A percentile compares a stretch with the other conserved stretches of the same genome.
These are phyloP conservation scores for Bubo bubo DNA, from an alignment of 2,113 vertebrate species.

Conservation along the genomic window DNA sequence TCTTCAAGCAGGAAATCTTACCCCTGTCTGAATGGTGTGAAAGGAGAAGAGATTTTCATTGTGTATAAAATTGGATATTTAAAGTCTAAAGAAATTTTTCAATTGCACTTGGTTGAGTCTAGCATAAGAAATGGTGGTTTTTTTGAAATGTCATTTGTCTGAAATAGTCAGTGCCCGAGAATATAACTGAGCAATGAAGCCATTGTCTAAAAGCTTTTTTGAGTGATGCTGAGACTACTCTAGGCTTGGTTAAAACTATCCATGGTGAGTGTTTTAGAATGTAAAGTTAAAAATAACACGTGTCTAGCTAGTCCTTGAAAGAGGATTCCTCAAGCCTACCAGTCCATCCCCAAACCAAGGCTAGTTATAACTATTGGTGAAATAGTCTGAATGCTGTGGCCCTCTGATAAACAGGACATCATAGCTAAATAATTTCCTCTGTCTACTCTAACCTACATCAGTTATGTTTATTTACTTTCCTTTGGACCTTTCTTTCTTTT, in stretches of 20 bases:
- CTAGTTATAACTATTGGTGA: neutral
- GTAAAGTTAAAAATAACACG: neutral
- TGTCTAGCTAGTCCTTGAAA: neutral
- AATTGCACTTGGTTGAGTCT: neutral
- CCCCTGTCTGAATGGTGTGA: neutral
- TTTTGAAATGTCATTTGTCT: neutral
- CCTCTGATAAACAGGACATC: neutral
- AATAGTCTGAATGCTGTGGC: neutral
- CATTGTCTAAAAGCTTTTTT: neutral
- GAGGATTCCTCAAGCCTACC: neutral
- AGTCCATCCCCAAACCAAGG: neutral
- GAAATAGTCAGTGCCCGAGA: neutral
- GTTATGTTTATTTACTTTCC: neutral
- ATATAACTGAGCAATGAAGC: neutral
- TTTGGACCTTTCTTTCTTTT: neutral
- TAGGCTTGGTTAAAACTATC: neutral
- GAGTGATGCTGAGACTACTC: neutral
- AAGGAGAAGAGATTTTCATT: neutral
- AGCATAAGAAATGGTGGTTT: neutral
- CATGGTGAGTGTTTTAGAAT: neutral
- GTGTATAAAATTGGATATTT: neutral
- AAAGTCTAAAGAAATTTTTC: neutral
- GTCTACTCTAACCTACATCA: neutral
- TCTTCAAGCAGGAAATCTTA: neutral
- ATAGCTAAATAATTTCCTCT: neutral